These are phyloP conservation scores for Heliothis peltigera DNA, from an alignment of 2,888 invertebrate species.

Conservation along the genomic window DNA sequence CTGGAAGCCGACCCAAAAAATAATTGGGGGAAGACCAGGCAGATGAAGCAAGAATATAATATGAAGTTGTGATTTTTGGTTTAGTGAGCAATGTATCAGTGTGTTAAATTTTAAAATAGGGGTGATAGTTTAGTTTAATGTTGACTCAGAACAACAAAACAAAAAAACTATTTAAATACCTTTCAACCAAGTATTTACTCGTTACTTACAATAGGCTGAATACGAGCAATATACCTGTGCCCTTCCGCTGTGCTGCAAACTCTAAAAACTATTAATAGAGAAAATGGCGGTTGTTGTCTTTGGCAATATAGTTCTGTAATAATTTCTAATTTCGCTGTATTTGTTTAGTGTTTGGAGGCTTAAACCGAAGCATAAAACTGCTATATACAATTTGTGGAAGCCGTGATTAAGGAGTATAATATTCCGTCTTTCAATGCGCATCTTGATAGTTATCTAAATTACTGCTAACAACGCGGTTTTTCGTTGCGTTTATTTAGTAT, in stretches of 20 bases:
- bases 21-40: no score
- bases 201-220: constrained; percentile 35
- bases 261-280: constrained; percentile 49
- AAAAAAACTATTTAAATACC: no score
- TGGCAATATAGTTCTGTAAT: constrained; percentile 62
- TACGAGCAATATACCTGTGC: constrained; percentile 13
- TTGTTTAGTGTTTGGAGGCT: constrained; percentile 32
- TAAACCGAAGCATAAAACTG: constrained; percentile 10
- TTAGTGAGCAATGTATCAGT: no score
- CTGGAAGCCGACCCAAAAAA: no score
- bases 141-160: no score
- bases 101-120: no score
- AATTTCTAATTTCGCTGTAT: constrained; percentile 45
- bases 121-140: no score
- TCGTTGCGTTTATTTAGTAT: constrained; percentile 60
- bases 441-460: constrained; percentile 20
- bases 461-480: constrained; percentile 64
- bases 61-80: no score
- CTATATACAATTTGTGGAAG: constrained; percentile 6
- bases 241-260: constrained; percentile 1
- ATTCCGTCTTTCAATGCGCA: constrained; percentile 16
- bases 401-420: constrained; percentile 1
- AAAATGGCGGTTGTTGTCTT: constrained; percentile 88
- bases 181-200: no score
- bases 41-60: no score